A percentile compares a stretch with the other conserved stretches of the same genome.
Evolutionary conservation across 2,888 invertebrate genomes (phyloP).

Genomic region (Acrocyrtus sp.): DNA sequence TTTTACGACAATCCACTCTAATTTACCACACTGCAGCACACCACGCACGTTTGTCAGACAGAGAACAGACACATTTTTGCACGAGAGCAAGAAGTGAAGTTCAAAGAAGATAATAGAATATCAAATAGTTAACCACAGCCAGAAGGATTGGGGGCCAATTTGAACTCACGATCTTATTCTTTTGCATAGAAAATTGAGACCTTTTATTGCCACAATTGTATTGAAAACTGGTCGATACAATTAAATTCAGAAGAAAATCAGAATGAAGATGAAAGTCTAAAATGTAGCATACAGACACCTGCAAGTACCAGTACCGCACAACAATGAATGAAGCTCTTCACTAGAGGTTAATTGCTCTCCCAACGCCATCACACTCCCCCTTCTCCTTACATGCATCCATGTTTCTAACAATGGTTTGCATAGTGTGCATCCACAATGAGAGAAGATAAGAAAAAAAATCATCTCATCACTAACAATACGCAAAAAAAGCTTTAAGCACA

Average conservation of each 20-base stretch:
- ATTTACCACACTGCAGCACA: background rate
- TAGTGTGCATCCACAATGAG: background rate
- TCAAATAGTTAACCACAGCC: background rate
- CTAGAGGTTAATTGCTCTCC: background rate
- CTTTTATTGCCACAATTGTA: background rate
- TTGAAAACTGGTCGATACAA: background rate
- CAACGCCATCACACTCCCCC: background rate
- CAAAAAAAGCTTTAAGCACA: no score
- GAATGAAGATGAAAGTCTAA: background rate
- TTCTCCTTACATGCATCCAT: background rate
- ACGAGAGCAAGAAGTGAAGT: background rate
- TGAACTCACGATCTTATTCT: background rate
- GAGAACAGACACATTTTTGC: background rate
- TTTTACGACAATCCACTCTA: background rate
- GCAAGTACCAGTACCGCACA: background rate
- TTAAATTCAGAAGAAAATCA: background rate
- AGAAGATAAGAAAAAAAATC: no score
- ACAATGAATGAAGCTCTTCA: background rate
- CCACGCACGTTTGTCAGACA: background rate
- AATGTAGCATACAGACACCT: background rate
- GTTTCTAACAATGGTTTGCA: background rate
- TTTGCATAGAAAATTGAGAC: background rate
- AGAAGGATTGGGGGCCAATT: background rate
- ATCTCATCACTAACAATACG: no score
- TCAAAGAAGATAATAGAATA: background rate